Evolutionary conservation across 2,113 vertebrate genomes (phyloP).

Genomic region (Ranitomeya variabilis): DNA sequence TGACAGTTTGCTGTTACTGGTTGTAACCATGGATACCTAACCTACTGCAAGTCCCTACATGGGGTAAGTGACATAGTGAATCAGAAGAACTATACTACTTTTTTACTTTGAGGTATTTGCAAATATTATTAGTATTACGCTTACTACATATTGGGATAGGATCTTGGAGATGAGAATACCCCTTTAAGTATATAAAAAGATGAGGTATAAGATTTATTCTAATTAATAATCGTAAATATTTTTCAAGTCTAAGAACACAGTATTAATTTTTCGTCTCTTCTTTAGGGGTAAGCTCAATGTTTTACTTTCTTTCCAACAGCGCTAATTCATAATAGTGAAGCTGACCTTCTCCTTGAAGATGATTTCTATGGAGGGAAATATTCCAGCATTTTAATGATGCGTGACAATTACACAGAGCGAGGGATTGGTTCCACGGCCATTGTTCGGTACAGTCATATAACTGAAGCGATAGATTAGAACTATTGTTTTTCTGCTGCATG

Average conservation of each 20-base stretch:
- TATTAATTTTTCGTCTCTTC: background rate
- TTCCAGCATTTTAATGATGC: constrained; percentile 17
- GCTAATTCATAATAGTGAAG: constrained; percentile 11
- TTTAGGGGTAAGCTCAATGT: background rate
- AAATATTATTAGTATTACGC: too few species aligned
- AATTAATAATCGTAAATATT: background rate
- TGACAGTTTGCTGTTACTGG: too few species aligned
- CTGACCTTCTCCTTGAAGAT: constrained; percentile 18
- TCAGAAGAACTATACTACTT: too few species aligned
- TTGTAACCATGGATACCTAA: too few species aligned
- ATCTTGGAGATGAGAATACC: too few species aligned
- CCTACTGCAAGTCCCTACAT: too few species aligned
- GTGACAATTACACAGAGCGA: background rate
- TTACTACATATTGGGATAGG: too few species aligned
- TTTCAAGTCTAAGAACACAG: background rate
- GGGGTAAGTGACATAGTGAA: too few species aligned
- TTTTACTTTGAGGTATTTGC: too few species aligned
- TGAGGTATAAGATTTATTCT: background rate
- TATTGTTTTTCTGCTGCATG: constrained; percentile 10
- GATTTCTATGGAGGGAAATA: constrained; percentile 28
- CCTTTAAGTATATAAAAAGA: background rate
- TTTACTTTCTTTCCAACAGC: background rate
- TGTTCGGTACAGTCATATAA: constrained; percentile 5
- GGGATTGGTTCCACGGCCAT: constrained; percentile 10
- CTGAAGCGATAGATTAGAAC: constrained; percentile 27